Percentiles rank a stretch among this genome's conserved stretches.
Evolutionary conservation across 2,113 vertebrate genomes (phyloP).

Genomic region (Balaenoptera acutorostrata): DNA sequence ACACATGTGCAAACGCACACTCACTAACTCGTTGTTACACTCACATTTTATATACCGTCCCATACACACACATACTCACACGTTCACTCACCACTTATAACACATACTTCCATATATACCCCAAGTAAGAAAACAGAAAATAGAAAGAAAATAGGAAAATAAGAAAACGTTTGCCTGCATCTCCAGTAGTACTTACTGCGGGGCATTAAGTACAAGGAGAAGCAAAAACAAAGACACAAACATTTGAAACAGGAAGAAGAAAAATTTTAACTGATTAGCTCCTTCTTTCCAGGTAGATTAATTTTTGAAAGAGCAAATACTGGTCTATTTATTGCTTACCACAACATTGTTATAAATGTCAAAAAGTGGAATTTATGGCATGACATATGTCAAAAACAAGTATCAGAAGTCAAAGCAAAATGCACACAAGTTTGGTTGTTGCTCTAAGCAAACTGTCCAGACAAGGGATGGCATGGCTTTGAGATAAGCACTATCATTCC

Average conservation of each 20-base stretch:
- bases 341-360: background rate
- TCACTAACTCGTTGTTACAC: background rate
- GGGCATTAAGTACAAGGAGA: background rate
- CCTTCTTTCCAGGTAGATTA: background rate
- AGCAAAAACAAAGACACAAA: background rate
- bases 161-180: background rate
- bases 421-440: accelerated
- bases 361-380: background rate
- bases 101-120: no score
- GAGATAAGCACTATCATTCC: background rate
- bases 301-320: background rate
- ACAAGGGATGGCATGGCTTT: background rate
- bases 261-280: background rate
- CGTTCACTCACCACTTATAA: background rate
- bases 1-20: background rate
- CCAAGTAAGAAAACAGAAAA: background rate
- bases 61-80: background rate
- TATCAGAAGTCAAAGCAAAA: background rate
- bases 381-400: background rate
- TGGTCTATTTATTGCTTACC: no score
- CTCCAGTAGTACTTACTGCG: accelerated
- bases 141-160: no score
- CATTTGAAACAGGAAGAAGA: background rate
- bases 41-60: accelerated
- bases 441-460: background rate